phyloP scores from a whole-genome alignment of 2,797 vertebrate species.

The Cetoscarus ocellatus region DNA sequence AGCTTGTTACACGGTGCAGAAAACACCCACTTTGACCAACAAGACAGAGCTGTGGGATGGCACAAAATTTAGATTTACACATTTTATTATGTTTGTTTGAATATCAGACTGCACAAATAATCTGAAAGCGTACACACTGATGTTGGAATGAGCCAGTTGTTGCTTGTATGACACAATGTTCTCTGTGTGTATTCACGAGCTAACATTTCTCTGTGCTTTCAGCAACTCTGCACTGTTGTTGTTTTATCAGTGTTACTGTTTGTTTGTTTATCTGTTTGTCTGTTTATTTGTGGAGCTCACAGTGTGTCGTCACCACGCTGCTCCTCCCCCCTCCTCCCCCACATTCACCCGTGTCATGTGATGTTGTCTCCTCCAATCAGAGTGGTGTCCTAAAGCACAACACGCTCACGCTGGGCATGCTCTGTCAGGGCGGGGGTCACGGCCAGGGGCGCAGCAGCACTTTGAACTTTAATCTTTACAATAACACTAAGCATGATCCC shows the following conservation, averaged over 20 bases:
- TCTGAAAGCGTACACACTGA: constrained; percentile 13
- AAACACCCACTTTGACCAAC: background rate
- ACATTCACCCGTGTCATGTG: constrained; percentile 92
- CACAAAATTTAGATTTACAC: background rate
- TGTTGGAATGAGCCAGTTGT: constrained; percentile 52
- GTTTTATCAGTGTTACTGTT: constrained; percentile 69
- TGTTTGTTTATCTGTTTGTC: constrained; percentile 41
- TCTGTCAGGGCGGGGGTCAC: constrained; percentile 97
- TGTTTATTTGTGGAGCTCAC: constrained; percentile 84
- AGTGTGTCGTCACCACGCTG: constrained; percentile 80
- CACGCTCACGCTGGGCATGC: constrained; percentile 99
- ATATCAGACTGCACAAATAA: background rate
- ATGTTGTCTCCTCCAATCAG: constrained; percentile 99
- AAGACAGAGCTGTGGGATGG: constrained; percentile 8
- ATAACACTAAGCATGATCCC: constrained; percentile 99
- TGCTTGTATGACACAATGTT: constrained; percentile 70
- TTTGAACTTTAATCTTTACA: constrained; percentile 99
- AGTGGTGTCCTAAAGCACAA: constrained; percentile 99
- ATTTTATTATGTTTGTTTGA: constrained; percentile 14
- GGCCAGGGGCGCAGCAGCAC: constrained; percentile 96
- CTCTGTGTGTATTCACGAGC: constrained; percentile 71
- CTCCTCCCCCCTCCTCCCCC: constrained; percentile 53
- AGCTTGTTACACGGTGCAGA: background rate
- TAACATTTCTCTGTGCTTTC: constrained; percentile 83
- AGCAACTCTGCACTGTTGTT: constrained; percentile 80